Evolutionary conservation across 2,797 vertebrate species (phyloP).

Genomic region (Neosilurus mollespiculum): DNA sequence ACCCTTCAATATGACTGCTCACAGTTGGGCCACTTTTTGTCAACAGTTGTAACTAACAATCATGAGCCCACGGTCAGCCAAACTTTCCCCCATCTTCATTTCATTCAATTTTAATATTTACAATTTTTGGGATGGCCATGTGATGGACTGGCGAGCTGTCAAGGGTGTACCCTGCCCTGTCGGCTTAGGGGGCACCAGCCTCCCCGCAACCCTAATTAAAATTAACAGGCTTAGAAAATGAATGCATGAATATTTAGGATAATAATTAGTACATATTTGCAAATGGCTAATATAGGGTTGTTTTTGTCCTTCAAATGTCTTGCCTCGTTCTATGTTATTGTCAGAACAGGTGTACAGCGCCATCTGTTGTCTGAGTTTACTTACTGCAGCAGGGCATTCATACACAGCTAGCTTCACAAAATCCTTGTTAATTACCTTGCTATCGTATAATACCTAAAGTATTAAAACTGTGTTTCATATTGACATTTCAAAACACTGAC

Average conservation of each 20-base stretch:
- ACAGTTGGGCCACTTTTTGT: neutral
- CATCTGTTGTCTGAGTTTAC: neutral
- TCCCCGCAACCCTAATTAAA: no score
- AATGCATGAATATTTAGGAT: neutral
- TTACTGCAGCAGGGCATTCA: neutral
- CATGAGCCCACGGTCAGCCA: neutral
- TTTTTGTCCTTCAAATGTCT: neutral
- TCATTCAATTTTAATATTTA: neutral
- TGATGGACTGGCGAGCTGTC: no score
- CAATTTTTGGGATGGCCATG: no score
- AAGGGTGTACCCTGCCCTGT: no score
- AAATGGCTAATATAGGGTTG: neutral
- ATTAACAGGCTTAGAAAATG: no score
- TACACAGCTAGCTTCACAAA: neutral
- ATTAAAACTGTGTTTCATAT: neutral
- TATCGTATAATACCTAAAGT: neutral
- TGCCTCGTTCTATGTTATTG: neutral
- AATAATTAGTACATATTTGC: neutral
- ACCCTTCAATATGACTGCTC: neutral
- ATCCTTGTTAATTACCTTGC: neutral
- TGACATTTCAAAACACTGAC: neutral
- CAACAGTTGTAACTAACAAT: neutral
- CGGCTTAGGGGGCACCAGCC: no score
- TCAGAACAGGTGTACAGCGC: conserved; percentile 4
- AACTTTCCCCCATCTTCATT: neutral